Conservation (phyloP, 2,113 vertebrate genomes). For the Spea bombifrons region DNA sequence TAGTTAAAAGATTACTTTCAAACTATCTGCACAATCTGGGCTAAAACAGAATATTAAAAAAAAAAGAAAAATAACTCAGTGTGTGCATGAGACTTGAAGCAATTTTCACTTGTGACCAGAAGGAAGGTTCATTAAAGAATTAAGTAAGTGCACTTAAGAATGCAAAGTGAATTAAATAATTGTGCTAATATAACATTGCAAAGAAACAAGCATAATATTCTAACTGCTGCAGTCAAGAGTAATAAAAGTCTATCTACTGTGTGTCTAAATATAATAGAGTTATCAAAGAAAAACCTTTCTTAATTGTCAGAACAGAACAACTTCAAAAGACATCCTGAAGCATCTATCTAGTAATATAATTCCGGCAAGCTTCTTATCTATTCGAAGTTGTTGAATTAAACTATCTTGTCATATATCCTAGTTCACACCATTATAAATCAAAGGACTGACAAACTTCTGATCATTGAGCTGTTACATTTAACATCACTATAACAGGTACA, state of each 20-base stretch:
- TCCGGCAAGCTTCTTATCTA: conserved; percentile 58
- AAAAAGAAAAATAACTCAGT: too few species aligned
- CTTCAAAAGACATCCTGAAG: conserved; percentile 52
- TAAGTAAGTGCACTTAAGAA: conserved; percentile 6
- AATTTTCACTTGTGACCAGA: background rate
- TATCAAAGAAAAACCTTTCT: conserved; percentile 44
- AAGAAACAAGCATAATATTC: conserved; percentile 39
- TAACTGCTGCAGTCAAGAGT: conserved; percentile 30
- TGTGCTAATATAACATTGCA: conserved; percentile 26
- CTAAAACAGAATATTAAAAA: too few species aligned
- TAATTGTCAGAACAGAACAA: conserved; percentile 51
- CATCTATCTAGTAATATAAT: conserved; percentile 50
- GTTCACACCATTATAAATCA: conserved; percentile 56
- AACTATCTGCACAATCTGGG: too few species aligned
- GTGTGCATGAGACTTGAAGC: too few species aligned
- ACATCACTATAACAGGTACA: conserved; percentile 54
- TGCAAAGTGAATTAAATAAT: conserved; percentile 27
- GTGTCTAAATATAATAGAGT: conserved; percentile 5
- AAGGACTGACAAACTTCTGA: conserved; percentile 53
- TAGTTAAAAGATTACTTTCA: too few species aligned
- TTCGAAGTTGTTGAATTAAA: conserved; percentile 61
- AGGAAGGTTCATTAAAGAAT: background rate
- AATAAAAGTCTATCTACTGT: conserved; percentile 41
- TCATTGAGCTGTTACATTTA: conserved; percentile 55
- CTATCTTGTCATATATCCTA: conserved; percentile 53